Percentiles rank a stretch among this genome's conserved stretches.
phyloP scores from a whole-genome alignment of 2,888 invertebrate species.

The Aquatica leii region DNA sequence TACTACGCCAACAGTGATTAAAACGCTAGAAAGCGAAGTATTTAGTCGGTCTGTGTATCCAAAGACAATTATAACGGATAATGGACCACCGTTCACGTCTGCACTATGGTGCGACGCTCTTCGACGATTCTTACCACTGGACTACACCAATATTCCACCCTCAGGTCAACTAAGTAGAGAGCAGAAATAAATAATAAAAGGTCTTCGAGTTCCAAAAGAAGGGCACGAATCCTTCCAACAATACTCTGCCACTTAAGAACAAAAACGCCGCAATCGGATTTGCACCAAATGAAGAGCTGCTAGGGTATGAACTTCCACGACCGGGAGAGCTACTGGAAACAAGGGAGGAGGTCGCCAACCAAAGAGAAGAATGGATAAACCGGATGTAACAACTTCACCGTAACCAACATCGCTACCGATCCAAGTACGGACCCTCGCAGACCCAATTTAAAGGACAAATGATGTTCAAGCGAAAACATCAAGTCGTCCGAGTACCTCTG shows the following conservation, averaged over 20 bases:
- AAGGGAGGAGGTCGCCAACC: no score
- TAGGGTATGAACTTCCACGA: no score
- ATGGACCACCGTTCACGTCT: constrained; percentile 23
- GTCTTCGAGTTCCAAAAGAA: constrained; percentile 28
- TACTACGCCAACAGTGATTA: constrained; percentile 9
- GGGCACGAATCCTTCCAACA: no score
- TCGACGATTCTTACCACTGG: constrained; percentile 32
- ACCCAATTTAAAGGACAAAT: not conserved
- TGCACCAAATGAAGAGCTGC: no score
- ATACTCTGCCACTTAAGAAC: no score
- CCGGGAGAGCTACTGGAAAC: not conserved
- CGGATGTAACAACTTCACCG: no score
- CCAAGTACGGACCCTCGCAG: not conserved
- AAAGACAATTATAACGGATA: constrained; percentile 25
- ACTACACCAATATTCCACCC: constrained; percentile 38
- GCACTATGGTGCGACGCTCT: constrained; percentile 13
- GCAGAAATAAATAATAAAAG: constrained; percentile 43
- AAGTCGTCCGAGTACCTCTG: no score
- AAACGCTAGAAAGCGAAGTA: constrained; percentile 24
- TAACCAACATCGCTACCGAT: no score
- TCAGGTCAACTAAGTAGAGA: constrained; percentile 42
- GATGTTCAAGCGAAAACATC: no score
- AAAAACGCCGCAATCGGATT: no score
- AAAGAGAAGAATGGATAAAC: no score
- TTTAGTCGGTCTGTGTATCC: no score